Evolutionary conservation across 1,140 invertebrate genomes (phyloP).

Genomic region (Uloborus diversus): DNA sequence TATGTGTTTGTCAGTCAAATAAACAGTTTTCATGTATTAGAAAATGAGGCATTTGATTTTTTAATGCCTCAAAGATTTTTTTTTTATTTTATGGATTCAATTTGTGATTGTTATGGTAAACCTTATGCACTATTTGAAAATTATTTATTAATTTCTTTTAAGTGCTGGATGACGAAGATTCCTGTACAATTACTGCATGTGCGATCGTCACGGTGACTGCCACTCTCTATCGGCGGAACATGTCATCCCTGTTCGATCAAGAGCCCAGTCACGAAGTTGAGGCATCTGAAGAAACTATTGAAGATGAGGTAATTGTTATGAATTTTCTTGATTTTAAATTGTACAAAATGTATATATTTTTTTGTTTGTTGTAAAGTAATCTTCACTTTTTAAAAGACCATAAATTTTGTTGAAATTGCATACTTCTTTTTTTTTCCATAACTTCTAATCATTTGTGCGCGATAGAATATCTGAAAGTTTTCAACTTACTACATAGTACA

Average conservation of each 20-base stretch:
- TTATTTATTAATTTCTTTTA: conserved; percentile 62
- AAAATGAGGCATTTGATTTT: not conserved
- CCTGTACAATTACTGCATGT: conserved; percentile 93
- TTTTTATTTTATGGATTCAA: not conserved
- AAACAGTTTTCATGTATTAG: not conserved
- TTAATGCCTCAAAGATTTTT: not conserved
- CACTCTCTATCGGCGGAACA: conserved; percentile 78
- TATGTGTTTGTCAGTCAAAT: too few relatives aligned
- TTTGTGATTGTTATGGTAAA: not conserved
- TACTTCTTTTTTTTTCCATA: too few relatives aligned
- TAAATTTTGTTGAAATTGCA: too few relatives aligned
- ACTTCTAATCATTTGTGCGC: too few relatives aligned
- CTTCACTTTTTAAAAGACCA: too few relatives aligned
- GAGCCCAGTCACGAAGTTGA: too few relatives aligned
- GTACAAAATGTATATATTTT: too few relatives aligned
- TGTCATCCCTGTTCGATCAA: too few relatives aligned
- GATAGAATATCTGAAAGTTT: too few relatives aligned
- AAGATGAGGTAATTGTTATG: conserved; percentile 59
- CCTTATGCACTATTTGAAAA: not conserved
- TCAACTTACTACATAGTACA: too few relatives aligned
- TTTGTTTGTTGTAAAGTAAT: too few relatives aligned
- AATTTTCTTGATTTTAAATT: too few relatives aligned
- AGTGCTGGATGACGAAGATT: conserved; percentile 98
- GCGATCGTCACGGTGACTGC: conserved; percentile 98
- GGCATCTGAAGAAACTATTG: conserved; percentile 71